Base-by-base conservation (phyloP, 2,888 invertebrate species). In the Tenthredo livida region DNA sequence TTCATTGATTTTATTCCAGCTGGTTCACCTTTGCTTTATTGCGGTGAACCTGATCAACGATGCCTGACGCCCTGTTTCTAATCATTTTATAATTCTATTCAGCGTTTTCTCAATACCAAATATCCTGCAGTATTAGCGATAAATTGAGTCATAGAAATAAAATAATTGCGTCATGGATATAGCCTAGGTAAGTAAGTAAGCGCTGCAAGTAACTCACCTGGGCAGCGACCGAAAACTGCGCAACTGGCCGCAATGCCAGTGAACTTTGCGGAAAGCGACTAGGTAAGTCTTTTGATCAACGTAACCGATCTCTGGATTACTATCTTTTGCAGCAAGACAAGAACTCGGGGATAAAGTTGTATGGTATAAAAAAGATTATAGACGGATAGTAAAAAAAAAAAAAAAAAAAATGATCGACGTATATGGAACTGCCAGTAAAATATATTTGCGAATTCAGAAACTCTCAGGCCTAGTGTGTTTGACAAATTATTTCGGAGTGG, bases 21-120 rank as follows among this genome's bases (percentile, higher is more conserved):
- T 77, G 12, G 50, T 77, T 77, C 75, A 77, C 50, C 75, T 77
- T 77, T 50, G 33, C 47, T 77, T 77, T 77, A 47, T 29, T 54
- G 72, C n/a, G 9, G n/a, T 40, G n/a, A n/a, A 40, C 40, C n/a
- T 21, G 33, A 4, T 70, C 15, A 17, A 70, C 70, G 12, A 61
- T 25, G 12, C 25, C 25, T 17, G 0, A 50, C 50, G 17, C 17
- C n/a, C 15, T 7, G n/a, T n/a, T 21, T 10, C 15, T 40, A 40
- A 73, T 73, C 40, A 15, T 17, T 29, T n/a, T 43, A 12, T n/a
- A 54, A 73, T 73, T 73, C 1, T 73, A 33, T 73, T 40, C 43
- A n/a, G 21, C 1, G 21, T 73, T 43, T 43, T 73, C 43, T 21
- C 43, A 15, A 6, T 9, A 17, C 21, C 7, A 40, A 15, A 54